Conservation (phyloP, 2,888 invertebrate genomes). For the Scaptomyza caliginosa region DNA sequence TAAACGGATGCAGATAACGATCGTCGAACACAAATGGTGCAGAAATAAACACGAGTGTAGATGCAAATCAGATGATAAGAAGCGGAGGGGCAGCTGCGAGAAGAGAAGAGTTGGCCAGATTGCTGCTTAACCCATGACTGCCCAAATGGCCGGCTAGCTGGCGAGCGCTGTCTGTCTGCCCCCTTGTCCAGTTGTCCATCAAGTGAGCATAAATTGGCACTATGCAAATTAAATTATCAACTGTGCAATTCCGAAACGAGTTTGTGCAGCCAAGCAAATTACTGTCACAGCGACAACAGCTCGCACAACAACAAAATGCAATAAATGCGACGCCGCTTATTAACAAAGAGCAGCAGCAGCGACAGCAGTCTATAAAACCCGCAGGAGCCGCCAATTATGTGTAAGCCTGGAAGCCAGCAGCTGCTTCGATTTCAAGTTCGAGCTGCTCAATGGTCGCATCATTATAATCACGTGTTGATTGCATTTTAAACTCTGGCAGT, state of each 20-base stretch:
- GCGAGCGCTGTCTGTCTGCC: slow-evolving; percentile 8
- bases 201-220: slow-evolving; percentile 79
- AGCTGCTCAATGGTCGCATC: slow-evolving; percentile 57
- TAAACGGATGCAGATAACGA: slow-evolving; percentile 82
- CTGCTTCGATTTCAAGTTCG: slow-evolving; percentile 14
- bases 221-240: slow-evolving; percentile 82
- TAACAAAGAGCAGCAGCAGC: slow-evolving; percentile 31
- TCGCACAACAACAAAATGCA: slow-evolving; percentile 59
- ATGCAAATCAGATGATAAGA: slow-evolving; percentile 79
- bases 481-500: slow-evolving; percentile 72
- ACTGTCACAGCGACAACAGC: slow-evolving; percentile 74
- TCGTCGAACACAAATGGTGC: slow-evolving; percentile 82
- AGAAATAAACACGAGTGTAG: slow-evolving; percentile 83
- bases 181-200: slow-evolving; percentile 60
- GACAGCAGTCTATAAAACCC: slow-evolving; percentile 1
- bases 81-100: slow-evolving; percentile 12
- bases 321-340: slow-evolving; percentile 72
- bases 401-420: slow-evolving; percentile 65
- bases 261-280: slow-evolving; percentile 74
- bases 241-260: slow-evolving; percentile 69
- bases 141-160: not conserved
- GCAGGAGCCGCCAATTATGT: slow-evolving; percentile 62
- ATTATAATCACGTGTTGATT: slow-evolving; percentile 81
- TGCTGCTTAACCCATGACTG: slow-evolving; percentile 65
- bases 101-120: slow-evolving; percentile 24